Percentiles rank a stretch among this genome's conserved stretches.
These are phyloP conservation scores for Gavia stellata DNA, from an alignment of 2,113 vertebrate genomes.

Conservation along the genomic window DNA sequence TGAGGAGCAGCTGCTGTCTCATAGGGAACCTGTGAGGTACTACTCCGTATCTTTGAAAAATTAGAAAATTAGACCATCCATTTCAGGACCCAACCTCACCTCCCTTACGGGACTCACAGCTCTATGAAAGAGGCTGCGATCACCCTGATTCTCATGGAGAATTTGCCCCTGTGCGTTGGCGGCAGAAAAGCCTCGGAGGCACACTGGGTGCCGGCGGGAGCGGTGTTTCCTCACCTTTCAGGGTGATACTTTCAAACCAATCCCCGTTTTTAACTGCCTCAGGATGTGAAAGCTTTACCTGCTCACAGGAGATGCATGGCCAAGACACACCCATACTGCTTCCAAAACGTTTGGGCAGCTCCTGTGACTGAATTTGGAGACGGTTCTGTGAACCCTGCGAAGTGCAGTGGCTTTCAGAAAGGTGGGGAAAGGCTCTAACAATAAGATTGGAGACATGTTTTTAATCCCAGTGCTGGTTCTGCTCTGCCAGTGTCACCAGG, in stretches of 20 bases:
- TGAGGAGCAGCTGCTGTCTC: background rate
- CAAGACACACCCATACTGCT: background rate
- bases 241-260: background rate
- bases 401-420: background rate
- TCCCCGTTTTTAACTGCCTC: background rate
- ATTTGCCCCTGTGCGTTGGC: rapidly evolving
- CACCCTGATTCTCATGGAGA: background rate
- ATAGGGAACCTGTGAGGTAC: background rate
- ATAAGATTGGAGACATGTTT: background rate
- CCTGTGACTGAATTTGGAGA: background rate
- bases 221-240: background rate
- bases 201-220: rapidly evolving
- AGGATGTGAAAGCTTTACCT: background rate
- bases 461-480: background rate
- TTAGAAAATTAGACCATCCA: background rate
- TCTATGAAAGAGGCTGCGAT: background rate
- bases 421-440: background rate
- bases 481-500: background rate
- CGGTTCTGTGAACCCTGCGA: background rate
- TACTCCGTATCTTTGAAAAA: background rate
- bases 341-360: background rate
- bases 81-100: background rate
- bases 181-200: rapidly evolving
- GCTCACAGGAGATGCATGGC: background rate
- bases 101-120: background rate